phyloP scores from a whole-genome alignment of 2,797 vertebrate genomes.

The Protonibea diacanthus region DNA sequence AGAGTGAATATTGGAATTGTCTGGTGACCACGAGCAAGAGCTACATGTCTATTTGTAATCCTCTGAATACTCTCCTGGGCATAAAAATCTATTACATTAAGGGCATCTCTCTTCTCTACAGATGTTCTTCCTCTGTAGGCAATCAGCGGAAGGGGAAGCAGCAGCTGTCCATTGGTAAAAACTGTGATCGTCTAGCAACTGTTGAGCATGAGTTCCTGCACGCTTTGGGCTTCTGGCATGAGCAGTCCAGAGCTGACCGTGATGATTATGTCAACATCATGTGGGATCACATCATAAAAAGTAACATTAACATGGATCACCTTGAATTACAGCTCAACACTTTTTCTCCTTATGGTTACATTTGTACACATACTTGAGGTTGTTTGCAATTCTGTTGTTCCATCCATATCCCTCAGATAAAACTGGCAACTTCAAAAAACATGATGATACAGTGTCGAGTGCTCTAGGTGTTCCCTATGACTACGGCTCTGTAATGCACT shows the following conservation, averaged over 20 bases:
- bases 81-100: not conserved
- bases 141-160: conserved; percentile 85
- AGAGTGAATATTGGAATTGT: no score
- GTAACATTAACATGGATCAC: conserved; percentile 70
- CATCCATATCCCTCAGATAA: conserved; percentile 75
- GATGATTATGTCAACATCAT: conserved; percentile 91
- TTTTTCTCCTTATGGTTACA: no score
- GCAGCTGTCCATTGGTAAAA: conserved; percentile 86
- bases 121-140: conserved; percentile 91
- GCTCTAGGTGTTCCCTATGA: conserved; percentile 90
- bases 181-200: conserved; percentile 88
- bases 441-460: conserved; percentile 82
- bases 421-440: conserved; percentile 87
- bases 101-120: conserved; percentile 48
- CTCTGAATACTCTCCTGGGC: not conserved
- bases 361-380: no score
- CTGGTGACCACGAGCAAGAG: no score
- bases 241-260: conserved; percentile 92
- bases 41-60: not conserved
- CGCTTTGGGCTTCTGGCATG: conserved; percentile 93
- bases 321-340: not conserved
- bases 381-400: no score
- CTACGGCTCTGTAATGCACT: conserved; percentile 94
- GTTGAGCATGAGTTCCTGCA: conserved; percentile 94
- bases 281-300: conserved; percentile 85